Conservation (phyloP, 2,113 vertebrate species). For the Ancistrus triradiatus region DNA sequence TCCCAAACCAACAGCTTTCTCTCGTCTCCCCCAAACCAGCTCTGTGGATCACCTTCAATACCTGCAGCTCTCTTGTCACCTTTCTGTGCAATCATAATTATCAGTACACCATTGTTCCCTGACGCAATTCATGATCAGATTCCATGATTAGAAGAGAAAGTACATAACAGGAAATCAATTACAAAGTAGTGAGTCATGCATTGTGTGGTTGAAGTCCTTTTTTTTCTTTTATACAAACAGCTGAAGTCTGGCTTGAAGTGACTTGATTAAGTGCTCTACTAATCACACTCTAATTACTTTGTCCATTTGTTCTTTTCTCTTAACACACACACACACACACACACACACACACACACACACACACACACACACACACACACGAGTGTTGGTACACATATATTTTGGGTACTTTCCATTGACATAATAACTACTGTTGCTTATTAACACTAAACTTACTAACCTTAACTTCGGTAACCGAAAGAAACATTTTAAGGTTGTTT, state of each 20-base stretch:
- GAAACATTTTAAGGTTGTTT: too few species aligned
- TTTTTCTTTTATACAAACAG: slow-evolving; percentile 47
- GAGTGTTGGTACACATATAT: too few species aligned
- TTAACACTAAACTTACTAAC: too few species aligned
- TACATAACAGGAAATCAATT: slow-evolving; percentile 59
- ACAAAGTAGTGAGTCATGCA: slow-evolving; percentile 41
- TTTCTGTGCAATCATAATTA: slow-evolving; percentile 57
- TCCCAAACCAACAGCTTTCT: not conserved
- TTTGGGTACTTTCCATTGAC: too few species aligned
- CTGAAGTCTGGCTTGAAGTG: slow-evolving; percentile 52
- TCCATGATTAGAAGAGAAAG: slow-evolving; percentile 62
- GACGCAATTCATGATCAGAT: slow-evolving; percentile 55
- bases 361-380: too few species aligned
- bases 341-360: too few species aligned
- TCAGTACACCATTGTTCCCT: slow-evolving; percentile 31
- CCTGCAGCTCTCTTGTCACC: slow-evolving; percentile 11
- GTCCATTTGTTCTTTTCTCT: slow-evolving; percentile 47
- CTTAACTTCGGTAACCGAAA: too few species aligned
- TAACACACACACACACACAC: too few species aligned
- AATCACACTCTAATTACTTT: slow-evolving; percentile 47
- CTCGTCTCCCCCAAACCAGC: slow-evolving; percentile 6
- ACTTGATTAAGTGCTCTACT: slow-evolving; percentile 58
- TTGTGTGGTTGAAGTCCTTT: slow-evolving; percentile 48
- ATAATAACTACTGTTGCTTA: too few species aligned
- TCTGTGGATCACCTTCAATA: slow-evolving; percentile 15